Evolutionary conservation across 35 echinoderm and acorn worm species (phyloP).

Genomic region (Strongylocentrotus purpuratus): DNA sequence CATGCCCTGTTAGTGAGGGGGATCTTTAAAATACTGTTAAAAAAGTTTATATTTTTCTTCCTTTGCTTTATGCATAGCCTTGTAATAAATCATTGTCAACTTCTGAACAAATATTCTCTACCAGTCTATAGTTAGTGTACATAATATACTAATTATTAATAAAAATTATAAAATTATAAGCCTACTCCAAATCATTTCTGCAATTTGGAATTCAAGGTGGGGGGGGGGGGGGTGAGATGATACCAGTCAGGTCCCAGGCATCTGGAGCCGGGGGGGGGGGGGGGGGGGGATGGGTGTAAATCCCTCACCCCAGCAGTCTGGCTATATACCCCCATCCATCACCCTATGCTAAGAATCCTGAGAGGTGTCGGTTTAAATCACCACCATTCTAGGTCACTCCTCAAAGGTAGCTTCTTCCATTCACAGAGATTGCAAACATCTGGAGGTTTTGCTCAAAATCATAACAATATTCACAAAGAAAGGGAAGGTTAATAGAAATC

Average conservation of each 20-base stretch:
- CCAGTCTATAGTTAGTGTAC: too few relatives aligned
- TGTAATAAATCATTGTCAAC: too few relatives aligned
- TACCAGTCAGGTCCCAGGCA: neutral
- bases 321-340: neutral
- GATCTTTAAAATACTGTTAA: neutral
- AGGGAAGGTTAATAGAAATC: too few relatives aligned
- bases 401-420: neutral
- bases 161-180: too few relatives aligned
- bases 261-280: neutral
- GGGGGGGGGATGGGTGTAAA: neutral
- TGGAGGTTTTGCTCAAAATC: neutral
- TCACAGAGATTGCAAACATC: neutral
- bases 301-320: neutral
- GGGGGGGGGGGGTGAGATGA: neutral
- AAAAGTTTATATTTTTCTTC: too few relatives aligned
- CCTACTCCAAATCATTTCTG: too few relatives aligned
- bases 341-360: neutral
- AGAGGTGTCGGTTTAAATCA: slow-evolving; percentile 2
- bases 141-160: too few relatives aligned
- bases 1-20: neutral
- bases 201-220: neutral
- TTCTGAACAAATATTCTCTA: too few relatives aligned
- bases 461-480: too few relatives aligned
- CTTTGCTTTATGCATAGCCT: too few relatives aligned
- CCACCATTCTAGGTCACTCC: neutral